Conservation (phyloP, 1,140 invertebrate genomes). For the Probaryconus sp. region DNA sequence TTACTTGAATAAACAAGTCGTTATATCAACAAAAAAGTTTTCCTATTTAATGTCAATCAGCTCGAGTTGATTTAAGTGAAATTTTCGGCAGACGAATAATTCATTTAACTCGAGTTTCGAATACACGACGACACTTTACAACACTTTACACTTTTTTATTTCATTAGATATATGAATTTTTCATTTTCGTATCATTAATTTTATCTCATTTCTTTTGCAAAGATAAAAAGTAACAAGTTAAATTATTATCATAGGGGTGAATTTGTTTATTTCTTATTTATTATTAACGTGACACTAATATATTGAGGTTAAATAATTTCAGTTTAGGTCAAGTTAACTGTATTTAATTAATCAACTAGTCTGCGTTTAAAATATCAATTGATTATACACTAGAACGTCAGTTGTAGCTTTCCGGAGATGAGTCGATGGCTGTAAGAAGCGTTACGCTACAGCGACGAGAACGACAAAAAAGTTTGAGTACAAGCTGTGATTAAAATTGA, state of each 20-base stretch:
- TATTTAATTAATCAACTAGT: constrained; percentile 27
- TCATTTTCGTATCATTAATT: constrained; percentile 4
- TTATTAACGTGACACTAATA: no score
- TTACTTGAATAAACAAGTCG: constrained; percentile 23
- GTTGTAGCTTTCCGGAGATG: not conserved
- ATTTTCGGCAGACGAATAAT: not conserved
- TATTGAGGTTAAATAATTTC: constrained; percentile 3
- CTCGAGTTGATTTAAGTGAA: constrained; percentile 26
- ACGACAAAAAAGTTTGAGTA: constrained; percentile 14
- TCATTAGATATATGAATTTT: not conserved
- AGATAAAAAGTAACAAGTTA: no score
- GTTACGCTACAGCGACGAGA: constrained; percentile 18
- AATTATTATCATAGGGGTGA: no score
- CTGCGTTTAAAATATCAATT: constrained; percentile 32
- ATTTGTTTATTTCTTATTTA: no score
- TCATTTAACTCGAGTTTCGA: constrained; percentile 8
- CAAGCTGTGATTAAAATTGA: constrained; percentile 32
- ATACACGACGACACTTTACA: not conserved
- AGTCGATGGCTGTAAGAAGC: constrained; percentile 13
- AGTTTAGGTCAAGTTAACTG: constrained; percentile 29
- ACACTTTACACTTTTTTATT: constrained; percentile 4
- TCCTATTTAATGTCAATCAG: constrained; percentile 19
- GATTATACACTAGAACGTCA: constrained; percentile 12
- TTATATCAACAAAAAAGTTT: constrained; percentile 36
- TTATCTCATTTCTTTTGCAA: not conserved